These are phyloP conservation scores for Argyresthia albistria DNA, from an alignment of 2,888 invertebrate genomes.

Conservation along the genomic window DNA sequence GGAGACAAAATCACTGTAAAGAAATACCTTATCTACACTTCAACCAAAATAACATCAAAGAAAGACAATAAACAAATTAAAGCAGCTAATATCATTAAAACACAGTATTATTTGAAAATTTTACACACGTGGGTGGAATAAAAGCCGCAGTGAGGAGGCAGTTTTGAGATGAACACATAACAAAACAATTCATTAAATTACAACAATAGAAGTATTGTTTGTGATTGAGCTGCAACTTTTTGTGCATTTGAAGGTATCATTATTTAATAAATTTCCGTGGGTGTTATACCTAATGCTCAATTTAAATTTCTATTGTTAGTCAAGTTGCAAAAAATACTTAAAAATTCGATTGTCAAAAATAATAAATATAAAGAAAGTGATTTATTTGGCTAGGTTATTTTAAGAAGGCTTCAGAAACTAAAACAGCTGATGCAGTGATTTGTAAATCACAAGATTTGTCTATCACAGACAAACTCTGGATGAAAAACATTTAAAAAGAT, in stretches of 20 bases:
- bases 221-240: not conserved
- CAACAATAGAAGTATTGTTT: slow-evolving; percentile 13
- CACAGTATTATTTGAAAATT: slow-evolving; percentile 20
- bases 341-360: not conserved
- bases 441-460: too few relatives aligned
- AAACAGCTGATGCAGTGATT: not conserved
- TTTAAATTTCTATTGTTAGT: too few relatives aligned
- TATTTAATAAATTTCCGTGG: too few relatives aligned
- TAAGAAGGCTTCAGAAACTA: not conserved
- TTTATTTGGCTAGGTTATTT: too few relatives aligned
- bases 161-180: slow-evolving; percentile 42
- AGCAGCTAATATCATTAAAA: not conserved
- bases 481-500: not conserved
- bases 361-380: too few relatives aligned
- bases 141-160: slow-evolving; percentile 47
- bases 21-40: too few relatives aligned
- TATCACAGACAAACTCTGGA: not conserved
- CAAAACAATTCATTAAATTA: slow-evolving; percentile 47
- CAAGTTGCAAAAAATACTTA: too few relatives aligned
- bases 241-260: too few relatives aligned
- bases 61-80: not conserved
- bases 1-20: not conserved
- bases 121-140: slow-evolving; percentile 52
- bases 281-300: too few relatives aligned
- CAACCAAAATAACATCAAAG: too few relatives aligned